A percentile compares a stretch with the other conserved stretches of the same genome.
Conservation (phyloP, 2,797 vertebrate species). For the Holocentrus rufus region DNA sequence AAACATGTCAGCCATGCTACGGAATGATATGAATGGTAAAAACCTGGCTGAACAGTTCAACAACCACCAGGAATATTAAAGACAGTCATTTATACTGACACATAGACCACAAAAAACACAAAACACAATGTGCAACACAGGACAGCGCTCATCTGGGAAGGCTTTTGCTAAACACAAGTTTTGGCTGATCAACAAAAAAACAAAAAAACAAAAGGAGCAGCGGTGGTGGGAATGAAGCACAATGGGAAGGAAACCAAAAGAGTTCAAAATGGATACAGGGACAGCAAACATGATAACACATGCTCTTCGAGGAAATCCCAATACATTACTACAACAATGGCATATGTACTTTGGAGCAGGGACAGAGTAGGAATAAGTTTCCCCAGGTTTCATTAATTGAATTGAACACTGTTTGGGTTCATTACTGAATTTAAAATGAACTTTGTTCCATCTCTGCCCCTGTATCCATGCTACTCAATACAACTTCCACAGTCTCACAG, state of each 20-base stretch:
- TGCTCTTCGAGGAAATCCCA: too few species aligned
- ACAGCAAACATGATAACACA: constrained; percentile 12
- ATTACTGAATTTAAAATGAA: neutral
- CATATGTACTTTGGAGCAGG: neutral
- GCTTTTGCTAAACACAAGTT: neutral
- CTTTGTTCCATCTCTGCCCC: neutral
- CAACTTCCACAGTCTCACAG: constrained; percentile 45
- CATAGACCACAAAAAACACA: neutral
- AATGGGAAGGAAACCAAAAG: neutral
- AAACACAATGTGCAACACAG: neutral
- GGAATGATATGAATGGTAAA: constrained; percentile 16
- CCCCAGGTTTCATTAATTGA: neutral
- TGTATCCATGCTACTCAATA: constrained; percentile 4
- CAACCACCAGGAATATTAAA: neutral
- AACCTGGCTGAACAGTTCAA: constrained; percentile 26
- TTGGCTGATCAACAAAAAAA: neutral
- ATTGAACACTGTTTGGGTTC: neutral
- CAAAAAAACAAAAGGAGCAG: too few species aligned
- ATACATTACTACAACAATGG: neutral
- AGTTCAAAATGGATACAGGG: neutral
- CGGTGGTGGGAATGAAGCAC: constrained; percentile 19
- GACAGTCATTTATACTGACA: neutral
- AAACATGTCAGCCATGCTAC: neutral
- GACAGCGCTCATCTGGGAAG: neutral
- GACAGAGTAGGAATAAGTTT: neutral